These are phyloP conservation scores for Mesorhabditis spiculigera DNA, from an alignment of 2,888 invertebrate genomes.

Conservation along the genomic window DNA sequence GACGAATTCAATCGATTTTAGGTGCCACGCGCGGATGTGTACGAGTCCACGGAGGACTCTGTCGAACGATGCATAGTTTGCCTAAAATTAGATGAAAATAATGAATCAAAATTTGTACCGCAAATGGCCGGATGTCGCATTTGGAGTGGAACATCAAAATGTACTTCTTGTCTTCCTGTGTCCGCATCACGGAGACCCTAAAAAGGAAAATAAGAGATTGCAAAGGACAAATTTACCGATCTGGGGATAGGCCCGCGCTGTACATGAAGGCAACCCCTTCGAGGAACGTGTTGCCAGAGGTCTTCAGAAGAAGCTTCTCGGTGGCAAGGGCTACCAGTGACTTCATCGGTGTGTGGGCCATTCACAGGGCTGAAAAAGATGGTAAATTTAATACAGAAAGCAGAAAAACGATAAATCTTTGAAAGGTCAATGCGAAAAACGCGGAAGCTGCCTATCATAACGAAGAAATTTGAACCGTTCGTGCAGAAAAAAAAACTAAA, in stretches of 20 bases:
- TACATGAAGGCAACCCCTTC: constrained; percentile 40
- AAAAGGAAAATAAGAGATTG: neutral
- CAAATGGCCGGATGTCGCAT: constrained; percentile 44
- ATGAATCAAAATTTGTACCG: constrained; percentile 12
- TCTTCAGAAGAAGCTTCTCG: constrained; percentile 42
- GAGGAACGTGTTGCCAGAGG: constrained; percentile 36
- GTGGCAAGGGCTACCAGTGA: constrained; percentile 41
- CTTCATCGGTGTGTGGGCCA: constrained; percentile 22
- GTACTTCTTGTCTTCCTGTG: constrained; percentile 30
- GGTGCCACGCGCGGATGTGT: constrained; percentile 39
- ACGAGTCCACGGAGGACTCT: constrained; percentile 34
- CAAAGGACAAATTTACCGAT: constrained; percentile 14
- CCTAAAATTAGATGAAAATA: constrained; percentile 13
- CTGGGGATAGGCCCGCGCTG: constrained; percentile 34
- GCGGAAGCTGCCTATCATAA: too few species aligned
- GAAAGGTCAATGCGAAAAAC: too few species aligned
- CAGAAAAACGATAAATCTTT: too few species aligned
- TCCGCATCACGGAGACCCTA: constrained; percentile 31
- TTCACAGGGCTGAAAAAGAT: too few species aligned
- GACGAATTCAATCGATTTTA: constrained; percentile 43
- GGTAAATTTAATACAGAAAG: too few species aligned
- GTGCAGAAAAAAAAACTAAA: too few species aligned
- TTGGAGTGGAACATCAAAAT: constrained; percentile 43
- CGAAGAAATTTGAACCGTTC: too few species aligned
- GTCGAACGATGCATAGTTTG: constrained; percentile 32